These are phyloP conservation scores for Apamea epomidion DNA, from an alignment of 2,888 invertebrate genomes.

Conservation along the genomic window DNA sequence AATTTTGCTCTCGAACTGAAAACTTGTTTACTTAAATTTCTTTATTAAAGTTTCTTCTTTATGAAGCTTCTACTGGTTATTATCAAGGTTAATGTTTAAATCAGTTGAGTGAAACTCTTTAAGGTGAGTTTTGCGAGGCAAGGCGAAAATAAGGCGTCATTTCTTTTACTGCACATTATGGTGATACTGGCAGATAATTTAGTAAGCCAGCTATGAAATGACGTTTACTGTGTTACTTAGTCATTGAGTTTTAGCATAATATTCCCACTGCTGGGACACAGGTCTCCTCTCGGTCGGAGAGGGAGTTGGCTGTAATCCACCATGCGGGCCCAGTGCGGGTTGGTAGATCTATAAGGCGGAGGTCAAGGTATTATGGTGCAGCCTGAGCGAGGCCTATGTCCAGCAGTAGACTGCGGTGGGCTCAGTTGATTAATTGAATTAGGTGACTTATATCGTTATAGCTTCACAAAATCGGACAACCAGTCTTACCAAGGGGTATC, in stretches of 20 bases:
- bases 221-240: not conserved
- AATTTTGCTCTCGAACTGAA: constrained; percentile 22
- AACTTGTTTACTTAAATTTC: constrained; percentile 26
- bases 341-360: too few species aligned
- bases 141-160: not conserved
- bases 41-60: constrained; percentile 10
- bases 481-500: too few species aligned
- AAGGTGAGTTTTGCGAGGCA: not conserved
- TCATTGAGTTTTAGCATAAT: not conserved
- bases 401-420: too few species aligned
- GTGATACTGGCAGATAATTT: not conserved
- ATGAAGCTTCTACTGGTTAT: not conserved
- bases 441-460: not conserved
- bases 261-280: too few species aligned
- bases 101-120: not conserved
- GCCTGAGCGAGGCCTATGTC: too few species aligned
- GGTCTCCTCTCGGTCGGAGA: too few species aligned
- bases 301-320: too few species aligned
- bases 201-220: not conserved
- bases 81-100: constrained; percentile 9
- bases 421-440: not conserved
- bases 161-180: not conserved
- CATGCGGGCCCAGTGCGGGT: too few species aligned
- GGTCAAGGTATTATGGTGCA: too few species aligned
- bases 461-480: too few species aligned